Base-by-base conservation (phyloP, 2,113 vertebrate species). In the Uropsilus gracilis region DNA sequence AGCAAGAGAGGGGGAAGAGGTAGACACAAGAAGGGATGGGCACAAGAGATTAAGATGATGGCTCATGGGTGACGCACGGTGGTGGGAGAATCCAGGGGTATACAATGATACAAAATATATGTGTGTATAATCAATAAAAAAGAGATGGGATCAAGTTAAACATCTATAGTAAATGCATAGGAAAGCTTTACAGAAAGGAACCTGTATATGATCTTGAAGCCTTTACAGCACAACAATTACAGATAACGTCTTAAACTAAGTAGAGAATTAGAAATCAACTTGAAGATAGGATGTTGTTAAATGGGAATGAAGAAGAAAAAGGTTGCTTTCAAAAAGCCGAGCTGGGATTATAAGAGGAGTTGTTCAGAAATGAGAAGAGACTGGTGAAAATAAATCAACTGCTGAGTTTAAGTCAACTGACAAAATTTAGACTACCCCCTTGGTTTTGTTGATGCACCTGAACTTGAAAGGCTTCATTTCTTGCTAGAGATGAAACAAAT, bases 401-500 rank as follows among this genome's bases (percentile, higher is more conserved):
- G 48, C 69, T 53, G 42, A 80, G 59, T 85, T 91, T 73, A 80
- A 81, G 12, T 91, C 85, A 86, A 20, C 50, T 68, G 32, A 78
- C 46, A 90, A 16, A 80, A 44, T 81, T 66, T 95, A 59, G 57
- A 91, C 61, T 86, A 42, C 59, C 80, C 76, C 59, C 61, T 76
- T 95, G 75, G 66, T 57, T 95, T 82, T 71, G 37, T 81, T 78
- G 44, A 76, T 71, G n/a, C 61, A 32, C 55, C 61, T 57, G 84
- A 94, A n/a, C 91, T 91, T 82, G 80, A 90, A 64, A 86, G 26
- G 76, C 77, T 91, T 34, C n/a, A 34, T 81, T 86, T 89, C 24
- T 91, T 30, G 14, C 59, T 86, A 44, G 78, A 89, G 72, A 80
- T 64, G 66, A 57, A 94, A 85, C 57, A 91, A 46, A 75, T 32